Evolutionary conservation across 2,888 invertebrate species (phyloP).

Genomic region (Gastracanthus pulcherrimus): DNA sequence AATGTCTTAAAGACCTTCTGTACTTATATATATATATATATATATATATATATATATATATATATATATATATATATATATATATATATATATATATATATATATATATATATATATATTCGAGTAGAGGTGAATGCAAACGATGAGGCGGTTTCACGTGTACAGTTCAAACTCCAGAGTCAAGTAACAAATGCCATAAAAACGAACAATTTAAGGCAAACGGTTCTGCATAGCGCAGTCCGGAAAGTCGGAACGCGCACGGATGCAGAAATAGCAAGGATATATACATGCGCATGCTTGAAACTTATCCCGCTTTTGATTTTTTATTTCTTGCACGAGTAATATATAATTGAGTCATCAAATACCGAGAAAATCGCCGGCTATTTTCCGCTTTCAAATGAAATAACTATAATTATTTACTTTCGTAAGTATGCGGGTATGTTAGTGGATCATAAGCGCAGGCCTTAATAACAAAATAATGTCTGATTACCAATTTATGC

Average conservation of each 20-base stretch:
- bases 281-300: not conserved
- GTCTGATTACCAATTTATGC: not conserved
- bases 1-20: not conserved
- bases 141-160: not conserved
- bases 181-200: conserved; percentile 45
- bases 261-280: conserved; percentile 20
- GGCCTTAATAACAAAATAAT: not conserved
- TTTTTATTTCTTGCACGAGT: conserved; percentile 18
- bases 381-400: conserved; percentile 35
- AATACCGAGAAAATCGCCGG: conserved; percentile 36
- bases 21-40: not conserved
- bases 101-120: not conserved
- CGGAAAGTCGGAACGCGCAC: not conserved
- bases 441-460: not conserved
- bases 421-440: not conserved
- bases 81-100: not conserved
- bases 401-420: conserved; percentile 42
- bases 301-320: conserved; percentile 2
- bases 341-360: conserved; percentile 50
- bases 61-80: not conserved
- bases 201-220: conserved; percentile 39
- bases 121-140: not conserved
- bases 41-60: not conserved
- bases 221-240: conserved; percentile 15
- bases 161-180: not conserved